These are phyloP conservation scores for Gnatocerus cornutus DNA, from an alignment of 2,888 invertebrate genomes.

Conservation along the genomic window DNA sequence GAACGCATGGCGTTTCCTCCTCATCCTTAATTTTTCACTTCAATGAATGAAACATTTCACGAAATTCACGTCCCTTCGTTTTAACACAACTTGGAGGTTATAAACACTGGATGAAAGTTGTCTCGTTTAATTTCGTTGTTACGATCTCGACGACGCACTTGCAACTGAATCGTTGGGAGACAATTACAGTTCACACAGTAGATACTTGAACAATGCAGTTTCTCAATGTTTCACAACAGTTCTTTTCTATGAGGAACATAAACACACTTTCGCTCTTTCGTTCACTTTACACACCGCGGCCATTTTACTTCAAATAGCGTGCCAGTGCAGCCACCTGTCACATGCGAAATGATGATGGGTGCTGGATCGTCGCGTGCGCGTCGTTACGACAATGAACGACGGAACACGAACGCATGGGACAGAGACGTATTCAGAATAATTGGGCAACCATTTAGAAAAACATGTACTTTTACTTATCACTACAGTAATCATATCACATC, in stretches of 20 bases:
- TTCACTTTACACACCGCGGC: slow-evolving; percentile 62
- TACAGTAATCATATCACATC: slow-evolving; percentile 50
- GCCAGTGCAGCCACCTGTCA: slow-evolving; percentile 71
- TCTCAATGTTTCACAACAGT: slow-evolving; percentile 62
- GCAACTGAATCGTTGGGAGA: slow-evolving; percentile 52
- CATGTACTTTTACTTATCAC: slow-evolving; percentile 44
- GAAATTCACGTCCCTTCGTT: not conserved
- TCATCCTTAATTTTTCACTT: not conserved
- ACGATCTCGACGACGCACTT: slow-evolving; percentile 5
- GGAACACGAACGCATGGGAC: slow-evolving; percentile 33
- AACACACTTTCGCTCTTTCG: slow-evolving; percentile 63
- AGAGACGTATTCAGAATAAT: too few relatives aligned
- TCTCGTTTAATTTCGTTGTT: not conserved
- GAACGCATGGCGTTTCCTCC: slow-evolving; percentile 35
- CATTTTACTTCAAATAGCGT: slow-evolving; percentile 68
- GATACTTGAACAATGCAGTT: slow-evolving; percentile 55
- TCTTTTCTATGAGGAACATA: slow-evolving; percentile 51
- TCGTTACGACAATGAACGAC: slow-evolving; percentile 57
- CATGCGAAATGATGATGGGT: slow-evolving; percentile 63
- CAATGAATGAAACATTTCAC: slow-evolving; percentile 39
- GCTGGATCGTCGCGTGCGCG: slow-evolving; percentile 63
- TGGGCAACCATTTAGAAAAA: slow-evolving; percentile 19
- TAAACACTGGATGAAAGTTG: slow-evolving; percentile 37
- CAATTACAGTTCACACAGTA: slow-evolving; percentile 57
- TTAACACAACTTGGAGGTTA: slow-evolving; percentile 24